Evolutionary conservation across 2,888 invertebrate species (phyloP), one percentile per base, ranked within the genome.

Genomic region (Zaprionus lineosus): DNA sequence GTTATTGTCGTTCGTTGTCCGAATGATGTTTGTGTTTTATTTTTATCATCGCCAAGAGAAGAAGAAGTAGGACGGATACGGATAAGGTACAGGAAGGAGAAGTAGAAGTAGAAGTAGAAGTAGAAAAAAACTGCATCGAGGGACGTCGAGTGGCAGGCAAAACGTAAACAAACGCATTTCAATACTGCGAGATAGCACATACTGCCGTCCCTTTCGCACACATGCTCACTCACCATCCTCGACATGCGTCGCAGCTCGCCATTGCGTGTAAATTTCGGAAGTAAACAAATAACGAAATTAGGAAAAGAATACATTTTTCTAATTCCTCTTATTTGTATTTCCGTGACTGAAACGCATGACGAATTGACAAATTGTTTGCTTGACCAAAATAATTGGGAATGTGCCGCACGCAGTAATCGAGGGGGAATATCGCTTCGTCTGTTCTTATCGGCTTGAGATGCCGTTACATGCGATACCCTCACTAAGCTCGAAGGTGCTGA

Each of bases 1-100:
- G 60, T 77, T 58, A 59, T 61, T 63, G 57, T 60, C 52, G 46
- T 57, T 60, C 51, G 44, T 59, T 59, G 61, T 7, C 19, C 37
- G 31, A 76, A 74, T 61, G 79, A 52, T 78, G 59, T 84, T 77
- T 78, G 74, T 70, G 63, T 64, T 64, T 62, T 83, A 66, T 78
- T 75, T 79, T 79, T 81, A 77, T 77, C 77, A 76, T 62, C 43
- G 28, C 55, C 46, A 8, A 41, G 37, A 56, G 62, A 57, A 48
- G 41, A 44, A 36, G 29, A 41, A 44, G 60, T 37, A 60, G 37
- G 39, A 39, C n/a, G 1, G n/a, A 28, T 7, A n/a, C 4, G 28
- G n/a, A 29, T 2, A 28, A n/a, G n/a, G 3, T 3, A 33, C 12
- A 4, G 16, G 28, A 41, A 14, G 1, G 6, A 11, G 36, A 12